phyloP scores from a whole-genome alignment of 2,113 vertebrate species.

The Oreochromis niloticus region DNA sequence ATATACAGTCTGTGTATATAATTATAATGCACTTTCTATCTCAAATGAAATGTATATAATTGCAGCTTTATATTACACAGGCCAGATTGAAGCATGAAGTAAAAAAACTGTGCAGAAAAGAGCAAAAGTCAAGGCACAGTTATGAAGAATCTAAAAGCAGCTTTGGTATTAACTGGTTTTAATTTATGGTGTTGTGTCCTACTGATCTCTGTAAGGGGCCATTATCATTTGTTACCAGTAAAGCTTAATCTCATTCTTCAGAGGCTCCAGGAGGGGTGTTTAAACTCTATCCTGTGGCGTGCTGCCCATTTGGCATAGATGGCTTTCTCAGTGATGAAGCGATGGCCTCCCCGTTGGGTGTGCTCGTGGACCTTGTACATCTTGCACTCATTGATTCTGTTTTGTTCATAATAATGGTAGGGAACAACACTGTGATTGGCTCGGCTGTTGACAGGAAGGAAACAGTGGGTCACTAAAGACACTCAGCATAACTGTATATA shows the following conservation, averaged over 20 bases:
- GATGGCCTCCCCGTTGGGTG: slow-evolving; percentile 78
- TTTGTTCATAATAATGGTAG: slow-evolving; percentile 92
- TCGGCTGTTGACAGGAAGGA: slow-evolving; percentile 34
- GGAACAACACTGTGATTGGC: slow-evolving; percentile 76
- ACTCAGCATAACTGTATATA: background rate
- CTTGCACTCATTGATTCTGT: slow-evolving; percentile 79
- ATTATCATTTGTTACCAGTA: background rate
- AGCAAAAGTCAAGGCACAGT: slow-evolving; percentile 26
- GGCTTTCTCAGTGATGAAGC: slow-evolving; percentile 94
- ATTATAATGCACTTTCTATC: background rate
- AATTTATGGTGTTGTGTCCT: background rate
- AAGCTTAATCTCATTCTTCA: background rate
- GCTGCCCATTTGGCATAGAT: slow-evolving; percentile 90
- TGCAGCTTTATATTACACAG: background rate
- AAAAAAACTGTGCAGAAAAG: background rate
- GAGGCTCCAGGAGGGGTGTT: slow-evolving; percentile 78
- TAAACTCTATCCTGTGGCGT: slow-evolving; percentile 76
- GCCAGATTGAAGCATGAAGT: background rate
- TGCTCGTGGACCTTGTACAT: slow-evolving; percentile 86
- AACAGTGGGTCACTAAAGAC: background rate
- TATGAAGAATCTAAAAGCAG: background rate
- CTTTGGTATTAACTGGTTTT: background rate
- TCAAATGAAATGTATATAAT: background rate
- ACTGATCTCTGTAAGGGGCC: background rate
- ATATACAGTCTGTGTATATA: background rate